Conservation (phyloP, 2,888 invertebrate genomes). For the Lithophane socia region DNA sequence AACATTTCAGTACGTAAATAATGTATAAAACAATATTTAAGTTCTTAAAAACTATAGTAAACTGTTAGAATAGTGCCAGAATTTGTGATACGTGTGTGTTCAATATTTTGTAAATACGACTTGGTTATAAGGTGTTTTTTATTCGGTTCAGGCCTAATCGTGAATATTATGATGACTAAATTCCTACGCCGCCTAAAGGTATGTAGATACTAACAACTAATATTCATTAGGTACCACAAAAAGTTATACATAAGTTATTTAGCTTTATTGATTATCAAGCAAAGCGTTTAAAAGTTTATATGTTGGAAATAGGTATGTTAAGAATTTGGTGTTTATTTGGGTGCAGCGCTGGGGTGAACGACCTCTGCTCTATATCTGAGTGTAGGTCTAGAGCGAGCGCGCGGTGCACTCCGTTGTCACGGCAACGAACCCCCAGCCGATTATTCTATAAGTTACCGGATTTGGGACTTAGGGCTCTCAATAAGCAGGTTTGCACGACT, state of each 20-base stretch:
- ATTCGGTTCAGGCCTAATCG: background rate
- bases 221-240: background rate
- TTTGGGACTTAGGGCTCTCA: background rate
- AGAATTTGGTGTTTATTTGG: conserved; percentile 58
- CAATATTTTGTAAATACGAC: background rate
- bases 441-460: conserved; percentile 3
- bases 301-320: background rate
- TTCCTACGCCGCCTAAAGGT: conserved; percentile 45
- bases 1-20: conserved; percentile 51
- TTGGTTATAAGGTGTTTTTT: conserved; percentile 17
- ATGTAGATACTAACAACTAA: conserved; percentile 26
- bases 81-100: conserved; percentile 25
- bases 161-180: conserved; percentile 43
- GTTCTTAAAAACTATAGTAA: background rate
- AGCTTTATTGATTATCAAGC: background rate
- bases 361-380: conserved; percentile 71
- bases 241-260: background rate
- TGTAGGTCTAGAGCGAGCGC: conserved; percentile 64
- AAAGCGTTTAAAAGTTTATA: background rate
- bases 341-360: conserved; percentile 74
- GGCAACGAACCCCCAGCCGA: conserved; percentile 65
- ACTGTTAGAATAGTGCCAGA: conserved; percentile 17
- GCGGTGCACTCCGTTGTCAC: conserved; percentile 73
- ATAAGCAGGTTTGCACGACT: background rate
- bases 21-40: conserved; percentile 5